Evolutionary conservation across 64 coral and sea anemone species (phyloP).

Genomic region (Porites australiensis): DNA sequence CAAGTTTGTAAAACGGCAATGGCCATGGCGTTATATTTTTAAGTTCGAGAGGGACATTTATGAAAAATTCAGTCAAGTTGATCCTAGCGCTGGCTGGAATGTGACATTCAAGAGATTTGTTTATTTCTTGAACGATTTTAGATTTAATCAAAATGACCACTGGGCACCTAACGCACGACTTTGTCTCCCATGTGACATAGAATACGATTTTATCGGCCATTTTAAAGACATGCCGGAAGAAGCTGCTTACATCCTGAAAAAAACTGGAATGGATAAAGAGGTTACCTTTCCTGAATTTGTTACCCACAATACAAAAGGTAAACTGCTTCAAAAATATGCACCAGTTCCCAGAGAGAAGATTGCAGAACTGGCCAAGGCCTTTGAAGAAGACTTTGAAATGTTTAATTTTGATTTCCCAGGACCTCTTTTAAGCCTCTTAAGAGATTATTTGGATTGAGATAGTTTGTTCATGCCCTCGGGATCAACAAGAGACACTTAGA

Average conservation of each 20-base stretch:
- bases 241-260: not conserved
- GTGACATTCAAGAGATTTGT: not conserved
- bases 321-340: not conserved
- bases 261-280: not conserved
- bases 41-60: too few species aligned
- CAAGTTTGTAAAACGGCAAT: too few species aligned
- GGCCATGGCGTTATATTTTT: too few species aligned
- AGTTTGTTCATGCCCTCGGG: too few species aligned
- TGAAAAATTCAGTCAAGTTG: not conserved
- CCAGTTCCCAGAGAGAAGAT: not conserved
- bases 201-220: not conserved
- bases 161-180: not conserved
- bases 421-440: not conserved
- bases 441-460: not conserved
- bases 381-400: conserved; percentile 9
- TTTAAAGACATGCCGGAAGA: conserved; percentile 2
- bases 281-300: not conserved
- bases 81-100: not conserved
- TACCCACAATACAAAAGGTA: not conserved
- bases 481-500: too few species aligned
- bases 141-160: not conserved
- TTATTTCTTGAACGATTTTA: not conserved
- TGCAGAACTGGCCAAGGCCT: not conserved
- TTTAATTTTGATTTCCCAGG: not conserved
- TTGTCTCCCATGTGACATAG: not conserved